phyloP scores from a whole-genome alignment of 2,797 vertebrate species.

The Siniperca scherzeri region DNA sequence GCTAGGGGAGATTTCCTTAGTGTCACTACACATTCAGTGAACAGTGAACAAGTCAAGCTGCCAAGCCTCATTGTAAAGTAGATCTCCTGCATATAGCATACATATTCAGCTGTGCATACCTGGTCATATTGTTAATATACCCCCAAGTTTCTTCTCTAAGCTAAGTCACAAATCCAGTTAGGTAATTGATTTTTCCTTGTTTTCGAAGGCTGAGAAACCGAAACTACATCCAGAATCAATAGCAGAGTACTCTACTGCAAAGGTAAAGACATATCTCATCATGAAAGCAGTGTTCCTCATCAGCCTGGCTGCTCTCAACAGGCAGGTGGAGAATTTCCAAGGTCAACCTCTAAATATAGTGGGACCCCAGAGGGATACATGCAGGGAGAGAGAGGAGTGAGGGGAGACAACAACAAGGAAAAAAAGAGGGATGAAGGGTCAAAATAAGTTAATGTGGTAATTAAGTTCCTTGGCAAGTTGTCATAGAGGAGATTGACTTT shows the following conservation, averaged over 20 bases:
- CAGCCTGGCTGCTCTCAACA: constrained; percentile 40
- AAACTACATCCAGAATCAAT: constrained; percentile 78
- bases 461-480: background rate
- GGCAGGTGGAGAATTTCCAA: constrained; percentile 61
- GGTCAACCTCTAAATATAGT: constrained; percentile 72
- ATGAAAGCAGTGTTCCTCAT: constrained; percentile 44
- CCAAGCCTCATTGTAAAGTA: constrained; percentile 8
- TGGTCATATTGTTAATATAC: constrained; percentile 9
- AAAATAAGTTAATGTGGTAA: constrained; percentile 24
- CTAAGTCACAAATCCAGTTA: constrained; percentile 40
- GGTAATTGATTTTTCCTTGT: constrained; percentile 70
- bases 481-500: background rate
- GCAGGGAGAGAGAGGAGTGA: background rate
- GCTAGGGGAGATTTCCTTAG: constrained; percentile 4
- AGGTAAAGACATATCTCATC: constrained; percentile 61
- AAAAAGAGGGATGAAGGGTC: constrained; percentile 23
- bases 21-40: constrained; percentile 6
- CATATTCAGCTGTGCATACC: constrained; percentile 1
- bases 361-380: constrained; percentile 13
- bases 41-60: background rate
- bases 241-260: constrained; percentile 59
- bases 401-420: background rate
- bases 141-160: constrained; percentile 30
- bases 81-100: background rate
- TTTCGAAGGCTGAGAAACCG: constrained; percentile 60